Evolutionary conservation across 2,797 vertebrate species (phyloP).

Genomic region (Molossus molossus): DNA sequence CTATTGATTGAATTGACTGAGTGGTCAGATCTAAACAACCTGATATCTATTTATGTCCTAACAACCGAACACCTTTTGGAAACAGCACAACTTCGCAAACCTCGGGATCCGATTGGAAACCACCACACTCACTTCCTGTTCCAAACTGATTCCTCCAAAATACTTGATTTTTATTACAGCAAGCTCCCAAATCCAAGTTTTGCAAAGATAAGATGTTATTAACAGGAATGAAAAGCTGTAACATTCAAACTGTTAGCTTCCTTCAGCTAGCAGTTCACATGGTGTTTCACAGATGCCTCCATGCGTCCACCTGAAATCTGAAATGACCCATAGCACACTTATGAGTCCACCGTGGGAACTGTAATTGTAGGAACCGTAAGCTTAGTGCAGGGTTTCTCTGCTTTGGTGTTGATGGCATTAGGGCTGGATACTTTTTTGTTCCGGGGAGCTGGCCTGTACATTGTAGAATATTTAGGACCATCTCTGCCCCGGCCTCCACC

Average conservation of each 20-base stretch:
- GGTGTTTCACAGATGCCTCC: neutral
- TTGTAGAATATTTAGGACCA: neutral
- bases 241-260: constrained; percentile 1
- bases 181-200: constrained; percentile 16
- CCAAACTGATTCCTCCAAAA: neutral
- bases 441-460: neutral
- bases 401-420: neutral
- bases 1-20: neutral
- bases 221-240: neutral
- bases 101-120: neutral
- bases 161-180: neutral
- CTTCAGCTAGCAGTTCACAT: neutral
- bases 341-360: neutral
- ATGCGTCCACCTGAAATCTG: neutral
- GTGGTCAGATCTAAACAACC: neutral
- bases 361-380: neutral
- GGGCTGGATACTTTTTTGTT: neutral
- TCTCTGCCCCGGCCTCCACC: neutral
- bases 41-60: neutral
- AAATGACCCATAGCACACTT: neutral
- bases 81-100: constrained; percentile 1
- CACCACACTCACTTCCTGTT: neutral
- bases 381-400: neutral
- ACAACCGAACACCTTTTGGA: neutral
- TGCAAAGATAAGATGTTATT: neutral